Base-by-base conservation (phyloP, 2,888 invertebrate genomes). In the Nasonia oneida region DNA sequence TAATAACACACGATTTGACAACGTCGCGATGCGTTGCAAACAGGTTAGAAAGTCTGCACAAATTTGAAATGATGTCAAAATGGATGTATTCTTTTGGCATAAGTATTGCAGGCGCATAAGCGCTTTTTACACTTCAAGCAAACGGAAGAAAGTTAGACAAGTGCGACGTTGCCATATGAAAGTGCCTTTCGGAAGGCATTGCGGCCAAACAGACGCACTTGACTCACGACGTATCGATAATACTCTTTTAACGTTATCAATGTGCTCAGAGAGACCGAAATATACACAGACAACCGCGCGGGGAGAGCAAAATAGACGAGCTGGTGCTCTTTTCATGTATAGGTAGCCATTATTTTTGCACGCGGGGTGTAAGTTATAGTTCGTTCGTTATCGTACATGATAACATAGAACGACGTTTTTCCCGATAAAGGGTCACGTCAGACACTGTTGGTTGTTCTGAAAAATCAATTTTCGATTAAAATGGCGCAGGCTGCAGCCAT, bases 381-480 rank as follows among this genome's bases (percentile, higher is more conserved):
- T 67, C 33, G 33, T 33, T 67, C 67, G 33, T 67, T 67, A 67
- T 29, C 33, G 33, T 15, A 33, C 3, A 2, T 29, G 29, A 29
- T 67, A 67, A 33, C 14, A 33, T 67, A 14, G 67, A 6, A 33
- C 33, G 29, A 33, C 67, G 67, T 14, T 10, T 67, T 29, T 14
- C 33, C 67, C 67, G 67, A 67, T 67, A 67, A 67, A 67, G 67
- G 67, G n/a, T 67, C 67, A 29, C 64, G 67, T 33, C 33, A 33
- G 67, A 33, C 57, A 23, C 3, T 23, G 15, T 33, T 29, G 33
- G 33, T 67, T 67, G 67, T 67, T 67, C 14, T 33, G 23, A 67
- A 67, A 67, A 67, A 67, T 67, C 67, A 67, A 33, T 67, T 67
- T 67, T 67, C 67, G 33, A 67, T 67, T 67, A 15, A 67, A 67